These are phyloP conservation scores for Cydia strobilella DNA, from an alignment of 1,140 invertebrate species.

Conservation along the genomic window DNA sequence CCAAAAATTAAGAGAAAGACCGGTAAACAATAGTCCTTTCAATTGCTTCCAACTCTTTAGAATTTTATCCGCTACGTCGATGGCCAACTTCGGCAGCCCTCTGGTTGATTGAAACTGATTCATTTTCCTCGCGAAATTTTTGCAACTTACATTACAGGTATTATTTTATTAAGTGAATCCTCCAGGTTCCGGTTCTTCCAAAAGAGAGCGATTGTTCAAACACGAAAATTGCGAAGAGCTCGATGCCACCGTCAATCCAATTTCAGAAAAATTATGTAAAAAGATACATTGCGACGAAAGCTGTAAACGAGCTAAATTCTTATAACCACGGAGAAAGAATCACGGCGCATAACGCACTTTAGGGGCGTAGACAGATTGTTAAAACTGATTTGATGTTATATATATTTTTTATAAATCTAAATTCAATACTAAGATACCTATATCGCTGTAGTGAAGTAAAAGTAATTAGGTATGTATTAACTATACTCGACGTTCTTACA, in stretches of 20 bases:
- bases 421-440: too few relatives aligned
- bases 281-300: constrained; percentile 33
- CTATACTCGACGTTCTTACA: too few relatives aligned
- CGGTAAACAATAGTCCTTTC: constrained; percentile 48
- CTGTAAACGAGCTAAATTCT: constrained; percentile 35
- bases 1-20: constrained; percentile 51
- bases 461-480: too few relatives aligned
- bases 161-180: constrained; percentile 25
- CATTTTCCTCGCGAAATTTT: constrained; percentile 33
- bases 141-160: constrained; percentile 21
- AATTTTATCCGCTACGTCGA: constrained; percentile 44
- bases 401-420: too few relatives aligned
- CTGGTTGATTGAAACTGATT: constrained; percentile 42
- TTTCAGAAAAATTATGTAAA: constrained; percentile 36
- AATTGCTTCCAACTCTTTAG: constrained; percentile 44
- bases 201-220: constrained; percentile 17
- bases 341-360: constrained; percentile 38
- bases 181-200: constrained; percentile 13
- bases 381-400: too few relatives aligned
- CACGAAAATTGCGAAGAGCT: constrained; percentile 30
- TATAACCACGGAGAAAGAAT: constrained; percentile 40
- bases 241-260: constrained; percentile 30
- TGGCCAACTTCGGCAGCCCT: constrained; percentile 35
- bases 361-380: neutral
- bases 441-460: too few relatives aligned